Base-by-base conservation (phyloP, 2,113 vertebrate genomes). In the Syngnathus scovelli region DNA sequence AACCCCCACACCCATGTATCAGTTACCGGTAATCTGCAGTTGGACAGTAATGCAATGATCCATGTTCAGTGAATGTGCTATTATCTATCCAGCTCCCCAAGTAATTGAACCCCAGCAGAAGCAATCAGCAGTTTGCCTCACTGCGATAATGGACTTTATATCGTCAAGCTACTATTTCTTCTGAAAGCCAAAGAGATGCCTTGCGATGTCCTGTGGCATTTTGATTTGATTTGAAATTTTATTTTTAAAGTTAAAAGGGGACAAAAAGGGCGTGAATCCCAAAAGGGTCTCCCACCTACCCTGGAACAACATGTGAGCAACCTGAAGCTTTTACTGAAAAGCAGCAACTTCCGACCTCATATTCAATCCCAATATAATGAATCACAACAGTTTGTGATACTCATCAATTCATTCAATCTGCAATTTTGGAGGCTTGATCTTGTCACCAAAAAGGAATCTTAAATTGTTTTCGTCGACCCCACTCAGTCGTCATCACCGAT, bases 41-140 rank as follows among this genome's bases (percentile, higher is more conserved):
- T 60, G 66, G 74, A 75, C 46, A 56, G 43, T 78, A 78, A 84
- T 78, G 78, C 78, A 80, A 72, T 75, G 80, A 76, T 80, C 76
- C 74, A 27, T 62, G 27, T 62, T 44, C 44, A 66, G 52, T 51
- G 62, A 72, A 70, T 76, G 78, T 43, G 1, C 66, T 38, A 67
- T 68, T 60, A 73, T 83, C 68, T 69, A 74, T 62, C 70, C 72
- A 56, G 73, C 82, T 72, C 71, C 48, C 38, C 43, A 62, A 70
- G 64, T 59, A 68, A 59, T 78, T 72, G 69, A 48, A 61, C 27
- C 27, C 27, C 27, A 72, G 70, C 72, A 61, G 62, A 70, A 69
- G 59, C 33, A 18, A 62, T 67, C 64, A 59, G 33, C n/a, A 8
- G 12, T 58, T 61, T 63, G 78, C 78, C 51, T 49, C 68, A 71